A percentile compares a stretch with the other conserved stretches of the same genome.
These are phyloP conservation scores for Cephalopterus ornatus DNA, from an alignment of 2,113 vertebrate genomes.

Conservation along the genomic window DNA sequence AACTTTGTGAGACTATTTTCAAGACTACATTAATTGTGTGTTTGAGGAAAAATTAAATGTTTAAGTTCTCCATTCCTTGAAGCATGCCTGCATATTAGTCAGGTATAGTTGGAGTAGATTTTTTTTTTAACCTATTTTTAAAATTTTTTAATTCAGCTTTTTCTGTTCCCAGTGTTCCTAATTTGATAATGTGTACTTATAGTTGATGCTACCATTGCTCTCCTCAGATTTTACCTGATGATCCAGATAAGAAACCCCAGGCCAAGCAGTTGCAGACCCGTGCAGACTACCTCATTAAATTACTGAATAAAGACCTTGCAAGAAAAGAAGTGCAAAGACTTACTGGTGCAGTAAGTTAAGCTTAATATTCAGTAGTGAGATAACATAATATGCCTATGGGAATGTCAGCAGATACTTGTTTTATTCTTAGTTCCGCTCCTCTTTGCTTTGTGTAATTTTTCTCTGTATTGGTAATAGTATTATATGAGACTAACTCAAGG, in stretches of 20 bases:
- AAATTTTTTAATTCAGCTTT: background rate
- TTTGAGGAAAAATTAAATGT: background rate
- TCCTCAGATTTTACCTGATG: slow-evolving; percentile 92
- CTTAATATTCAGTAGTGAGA: background rate
- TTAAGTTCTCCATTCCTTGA: background rate
- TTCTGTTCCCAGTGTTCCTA: background rate
- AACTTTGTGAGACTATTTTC: slow-evolving; percentile 6
- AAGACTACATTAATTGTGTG: background rate
- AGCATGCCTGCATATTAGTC: background rate
- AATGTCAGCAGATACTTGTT: background rate
- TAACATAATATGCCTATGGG: background rate
- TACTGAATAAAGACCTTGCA: slow-evolving; percentile 93
- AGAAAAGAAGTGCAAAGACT: slow-evolving; percentile 91
- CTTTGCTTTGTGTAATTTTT: background rate
- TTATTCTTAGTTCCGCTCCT: background rate
- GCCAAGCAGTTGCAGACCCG: slow-evolving; percentile 97
- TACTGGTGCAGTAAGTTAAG: slow-evolving; percentile 81
- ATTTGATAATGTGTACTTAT: background rate
- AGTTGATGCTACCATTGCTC: slow-evolving; percentile 22
- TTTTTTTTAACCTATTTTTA: background rate
- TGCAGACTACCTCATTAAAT: slow-evolving; percentile 99
- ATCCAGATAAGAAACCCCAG: slow-evolving; percentile 98
- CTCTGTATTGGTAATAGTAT: background rate
- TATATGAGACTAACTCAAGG: background rate
- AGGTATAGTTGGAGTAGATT: background rate